Percentiles rank a stretch among this genome's conserved stretches.
phyloP scores from a whole-genome alignment of 1,140 invertebrate genomes.

The Chrysopa pallens region DNA sequence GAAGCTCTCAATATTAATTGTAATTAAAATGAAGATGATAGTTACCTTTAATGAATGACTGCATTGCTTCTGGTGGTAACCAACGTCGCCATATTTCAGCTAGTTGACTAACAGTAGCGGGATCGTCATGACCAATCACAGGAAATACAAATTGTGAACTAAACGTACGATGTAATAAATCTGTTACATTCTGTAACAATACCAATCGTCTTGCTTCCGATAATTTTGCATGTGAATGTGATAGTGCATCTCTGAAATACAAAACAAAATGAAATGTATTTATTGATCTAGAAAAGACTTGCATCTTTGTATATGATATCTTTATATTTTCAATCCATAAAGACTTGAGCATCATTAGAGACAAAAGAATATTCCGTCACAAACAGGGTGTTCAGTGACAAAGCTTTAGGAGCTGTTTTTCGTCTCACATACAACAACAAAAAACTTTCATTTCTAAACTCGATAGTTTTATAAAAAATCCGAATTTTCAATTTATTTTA shows the following conservation, averaged over 20 bases:
- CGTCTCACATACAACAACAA: too few species aligned
- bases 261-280: not conserved
- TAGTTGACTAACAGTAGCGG: slow-evolving; percentile 39
- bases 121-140: slow-evolving; percentile 62
- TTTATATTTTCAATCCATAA: too few species aligned
- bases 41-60: slow-evolving; percentile 58
- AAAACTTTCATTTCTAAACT: too few species aligned
- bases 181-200: slow-evolving; percentile 56
- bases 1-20: not conserved
- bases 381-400: too few species aligned
- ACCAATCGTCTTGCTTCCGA: slow-evolving; percentile 41
- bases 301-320: too few species aligned
- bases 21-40: slow-evolving; percentile 2
- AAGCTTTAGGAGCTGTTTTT: too few species aligned
- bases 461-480: too few species aligned
- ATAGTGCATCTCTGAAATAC: slow-evolving; percentile 42
- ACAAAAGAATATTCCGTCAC: too few species aligned
- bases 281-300: too few species aligned
- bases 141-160: slow-evolving; percentile 68
- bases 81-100: slow-evolving; percentile 60
- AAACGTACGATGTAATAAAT: slow-evolving; percentile 55
- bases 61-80: slow-evolving; percentile 58
- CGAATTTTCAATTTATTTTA: too few species aligned
- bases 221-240: slow-evolving; percentile 30
- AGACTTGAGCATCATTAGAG: too few species aligned